phyloP scores from a whole-genome alignment of 2,888 invertebrate species.

The Aromia moschata region DNA sequence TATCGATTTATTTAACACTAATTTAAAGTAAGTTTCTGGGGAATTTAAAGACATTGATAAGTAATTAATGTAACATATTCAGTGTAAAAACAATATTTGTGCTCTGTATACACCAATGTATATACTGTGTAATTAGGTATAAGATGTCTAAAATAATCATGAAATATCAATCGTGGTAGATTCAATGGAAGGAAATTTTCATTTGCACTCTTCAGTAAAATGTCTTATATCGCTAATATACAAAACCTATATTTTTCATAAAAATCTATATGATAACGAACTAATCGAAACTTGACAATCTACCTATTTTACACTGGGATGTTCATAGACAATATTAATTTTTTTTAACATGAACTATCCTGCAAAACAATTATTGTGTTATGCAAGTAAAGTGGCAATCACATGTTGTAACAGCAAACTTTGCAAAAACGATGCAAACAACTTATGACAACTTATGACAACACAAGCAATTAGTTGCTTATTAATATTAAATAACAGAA shows the following conservation, averaged over 20 bases:
- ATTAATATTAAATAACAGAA: no score
- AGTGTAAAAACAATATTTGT: constrained; percentile 27
- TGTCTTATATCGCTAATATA: neutral
- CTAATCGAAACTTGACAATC: constrained; percentile 11
- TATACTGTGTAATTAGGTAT: constrained; percentile 34
- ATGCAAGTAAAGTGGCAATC: no score
- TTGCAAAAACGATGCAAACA: no score
- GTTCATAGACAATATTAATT: neutral
- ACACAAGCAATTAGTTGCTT: no score
- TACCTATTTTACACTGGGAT: constrained; percentile 7
- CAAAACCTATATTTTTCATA: constrained; percentile 2
- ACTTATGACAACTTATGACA: no score
- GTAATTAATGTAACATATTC: constrained; percentile 32
- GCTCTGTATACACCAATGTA: constrained; percentile 47
- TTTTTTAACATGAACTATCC: no score
- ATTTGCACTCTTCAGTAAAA: neutral
- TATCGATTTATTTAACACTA: constrained; percentile 13
- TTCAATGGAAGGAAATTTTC: neutral
- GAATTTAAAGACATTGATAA: constrained; percentile 25
- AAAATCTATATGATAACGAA: constrained; percentile 3
- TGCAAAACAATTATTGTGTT: no score
- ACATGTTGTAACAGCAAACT: no score
- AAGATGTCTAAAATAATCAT: constrained; percentile 1
- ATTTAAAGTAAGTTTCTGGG: constrained; percentile 10
- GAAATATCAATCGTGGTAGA: neutral